A percentile compares a stretch with the other conserved stretches of the same genome.
Conservation (phyloP, 35 echinoderm and acorn worm species). For the Strongylocentrotus purpuratus region DNA sequence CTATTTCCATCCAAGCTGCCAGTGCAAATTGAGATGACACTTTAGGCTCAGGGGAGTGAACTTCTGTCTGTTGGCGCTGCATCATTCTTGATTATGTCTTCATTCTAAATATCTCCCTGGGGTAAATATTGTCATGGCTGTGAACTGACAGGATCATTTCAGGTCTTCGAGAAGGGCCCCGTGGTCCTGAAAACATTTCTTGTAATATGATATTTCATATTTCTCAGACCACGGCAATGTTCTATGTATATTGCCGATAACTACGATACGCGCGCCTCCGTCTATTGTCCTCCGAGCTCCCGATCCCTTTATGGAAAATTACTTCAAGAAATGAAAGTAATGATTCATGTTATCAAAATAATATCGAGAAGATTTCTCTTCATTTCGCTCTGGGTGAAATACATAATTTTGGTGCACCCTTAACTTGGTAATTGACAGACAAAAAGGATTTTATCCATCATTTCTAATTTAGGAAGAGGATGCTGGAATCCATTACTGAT, state of each 20-base stretch:
- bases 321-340: conserved; percentile 11
- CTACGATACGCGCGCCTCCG: background rate
- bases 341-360: background rate
- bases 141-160: background rate
- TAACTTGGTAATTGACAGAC: background rate
- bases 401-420: background rate
- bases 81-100: background rate
- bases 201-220: background rate
- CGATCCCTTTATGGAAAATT: background rate
- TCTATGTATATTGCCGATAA: background rate
- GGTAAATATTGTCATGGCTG: background rate
- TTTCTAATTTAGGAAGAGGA: background rate
- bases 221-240: background rate
- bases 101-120: background rate
- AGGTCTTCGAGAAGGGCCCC: background rate
- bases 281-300: background rate
- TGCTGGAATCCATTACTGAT: background rate
- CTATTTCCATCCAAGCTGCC: background rate
- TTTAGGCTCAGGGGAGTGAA: background rate
- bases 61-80: background rate
- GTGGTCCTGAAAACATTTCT: background rate
- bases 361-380: background rate
- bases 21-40: background rate
- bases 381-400: background rate
- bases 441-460: background rate